Percentiles rank a stretch among this genome's conserved stretches.
These are phyloP conservation scores for Parasteatoda tepidariorum DNA, from an alignment of 1,140 invertebrate species.

Conservation along the genomic window DNA sequence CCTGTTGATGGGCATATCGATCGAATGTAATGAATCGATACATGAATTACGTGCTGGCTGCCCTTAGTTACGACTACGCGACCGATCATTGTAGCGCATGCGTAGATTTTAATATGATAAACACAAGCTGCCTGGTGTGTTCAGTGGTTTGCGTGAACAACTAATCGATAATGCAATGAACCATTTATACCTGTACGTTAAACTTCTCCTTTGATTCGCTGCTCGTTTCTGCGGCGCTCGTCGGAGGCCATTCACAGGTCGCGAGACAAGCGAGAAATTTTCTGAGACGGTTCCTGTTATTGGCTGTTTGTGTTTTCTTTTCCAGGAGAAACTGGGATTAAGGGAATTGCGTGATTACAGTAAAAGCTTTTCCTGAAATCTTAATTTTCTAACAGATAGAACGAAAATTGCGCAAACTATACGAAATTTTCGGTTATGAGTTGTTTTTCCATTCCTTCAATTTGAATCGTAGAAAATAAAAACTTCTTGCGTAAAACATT, in stretches of 20 bases:
- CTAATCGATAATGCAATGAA: conserved; percentile 58
- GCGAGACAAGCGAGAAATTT: not conserved
- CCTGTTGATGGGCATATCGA: conserved; percentile 17
- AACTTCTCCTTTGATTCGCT: conserved; percentile 31
- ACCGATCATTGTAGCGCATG: not conserved
- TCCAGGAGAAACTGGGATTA: conserved; percentile 17
- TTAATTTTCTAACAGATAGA: too few species aligned
- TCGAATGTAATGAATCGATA: conserved; percentile 16
- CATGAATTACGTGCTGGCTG: conserved; percentile 9
- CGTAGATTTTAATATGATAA: conserved; percentile 50
- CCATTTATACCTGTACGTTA: conserved; percentile 35
- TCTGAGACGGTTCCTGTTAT: conserved; percentile 17
- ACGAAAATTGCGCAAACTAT: too few species aligned
- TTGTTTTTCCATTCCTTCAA: too few species aligned
- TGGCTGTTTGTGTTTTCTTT: conserved; percentile 45
- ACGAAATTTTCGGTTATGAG: too few species aligned
- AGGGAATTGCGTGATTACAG: conserved; percentile 39
- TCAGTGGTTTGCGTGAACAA: conserved; percentile 51
- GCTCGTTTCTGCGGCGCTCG: conserved; percentile 1
- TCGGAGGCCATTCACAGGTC: conserved; percentile 28
- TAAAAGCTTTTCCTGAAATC: conserved; percentile 18
- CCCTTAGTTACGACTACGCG: conserved; percentile 33
- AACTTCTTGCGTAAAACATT: too few species aligned
- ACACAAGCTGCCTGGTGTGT: conserved; percentile 32
- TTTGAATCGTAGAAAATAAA: too few species aligned